Evolutionary conservation across 2,888 invertebrate species (phyloP).

Genomic region (Lasius fuliginosus): DNA sequence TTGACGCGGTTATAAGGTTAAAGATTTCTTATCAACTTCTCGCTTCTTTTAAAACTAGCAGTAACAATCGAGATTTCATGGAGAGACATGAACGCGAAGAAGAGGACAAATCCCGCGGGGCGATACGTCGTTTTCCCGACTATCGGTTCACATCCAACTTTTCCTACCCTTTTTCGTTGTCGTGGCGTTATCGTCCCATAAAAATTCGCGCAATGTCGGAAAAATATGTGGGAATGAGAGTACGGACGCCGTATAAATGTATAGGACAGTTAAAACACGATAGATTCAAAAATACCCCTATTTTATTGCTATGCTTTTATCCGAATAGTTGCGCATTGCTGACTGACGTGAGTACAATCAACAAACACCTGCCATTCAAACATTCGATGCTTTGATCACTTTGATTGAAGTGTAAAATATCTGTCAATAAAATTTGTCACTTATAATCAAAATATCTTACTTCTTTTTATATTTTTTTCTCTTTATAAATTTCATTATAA

Average conservation of each 20-base stretch:
- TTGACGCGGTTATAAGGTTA: not conserved
- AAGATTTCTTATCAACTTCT: slow-evolving; percentile 16
- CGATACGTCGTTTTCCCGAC: slow-evolving; percentile 77
- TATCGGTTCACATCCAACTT: slow-evolving; percentile 76
- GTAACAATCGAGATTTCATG: slow-evolving; percentile 59
- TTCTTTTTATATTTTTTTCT: not conserved
- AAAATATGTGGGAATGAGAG: slow-evolving; percentile 58
- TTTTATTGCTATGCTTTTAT: slow-evolving; percentile 32
- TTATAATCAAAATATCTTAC: not conserved
- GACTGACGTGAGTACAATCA: not conserved
- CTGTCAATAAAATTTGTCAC: not conserved
- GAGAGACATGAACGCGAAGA: slow-evolving; percentile 45
- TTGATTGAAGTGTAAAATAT: slow-evolving; percentile 18
- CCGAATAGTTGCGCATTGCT: not conserved
- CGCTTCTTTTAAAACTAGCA: slow-evolving; percentile 22
- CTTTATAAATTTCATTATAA: not conserved
- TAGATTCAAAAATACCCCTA: slow-evolving; percentile 21
- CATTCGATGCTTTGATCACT: not conserved
- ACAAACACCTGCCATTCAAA: slow-evolving; percentile 14
- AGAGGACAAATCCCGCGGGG: slow-evolving; percentile 74
- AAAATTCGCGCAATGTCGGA: slow-evolving; percentile 60
- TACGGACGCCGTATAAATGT: slow-evolving; percentile 25
- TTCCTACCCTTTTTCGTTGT: slow-evolving; percentile 55
- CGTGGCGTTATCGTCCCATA: slow-evolving; percentile 57
- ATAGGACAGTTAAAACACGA: slow-evolving; percentile 34